Conservation (phyloP, 2,888 invertebrate species). For the Drosophila austrosaltans region DNA sequence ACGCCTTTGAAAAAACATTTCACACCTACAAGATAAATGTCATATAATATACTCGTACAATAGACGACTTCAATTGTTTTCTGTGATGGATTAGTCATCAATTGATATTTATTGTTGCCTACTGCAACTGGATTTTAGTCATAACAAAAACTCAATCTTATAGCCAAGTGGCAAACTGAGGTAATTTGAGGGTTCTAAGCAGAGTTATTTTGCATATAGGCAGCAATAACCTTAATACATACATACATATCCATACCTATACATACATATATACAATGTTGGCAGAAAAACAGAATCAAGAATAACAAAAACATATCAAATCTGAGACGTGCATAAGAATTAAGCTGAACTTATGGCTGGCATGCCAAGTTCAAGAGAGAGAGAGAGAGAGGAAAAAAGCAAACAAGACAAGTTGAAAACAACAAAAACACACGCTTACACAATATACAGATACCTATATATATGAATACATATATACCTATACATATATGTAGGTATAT, state of each 20-base stretch:
- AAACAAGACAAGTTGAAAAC: slow-evolving; percentile 51
- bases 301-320: slow-evolving; percentile 38
- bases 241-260: not conserved
- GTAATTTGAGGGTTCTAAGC: not conserved
- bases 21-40: slow-evolving; percentile 58
- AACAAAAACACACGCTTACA: slow-evolving; percentile 36
- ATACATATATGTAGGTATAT: not conserved
- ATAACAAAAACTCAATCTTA: slow-evolving; percentile 2
- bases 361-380: slow-evolving; percentile 44
- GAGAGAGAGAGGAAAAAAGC: slow-evolving; percentile 36
- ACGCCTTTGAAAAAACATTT: slow-evolving; percentile 37
- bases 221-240: slow-evolving; percentile 27
- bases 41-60: slow-evolving; percentile 22
- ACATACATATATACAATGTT: slow-evolving; percentile 19
- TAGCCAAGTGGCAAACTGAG: slow-evolving; percentile 3
- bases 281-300: slow-evolving; percentile 20
- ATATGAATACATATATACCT: not conserved
- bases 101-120: not conserved
- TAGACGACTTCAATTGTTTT: slow-evolving; percentile 40
- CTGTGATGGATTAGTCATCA: slow-evolving; percentile 59
- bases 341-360: slow-evolving; percentile 55
- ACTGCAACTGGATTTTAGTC: slow-evolving; percentile 2
- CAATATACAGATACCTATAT: slow-evolving; percentile 22
- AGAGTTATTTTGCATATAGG: slow-evolving; percentile 21
- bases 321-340: slow-evolving; percentile 66